Evolutionary conservation across 1,140 invertebrate species (phyloP), one percentile per base, ranked within the genome.

Genomic region (Drosophila littoralis): DNA sequence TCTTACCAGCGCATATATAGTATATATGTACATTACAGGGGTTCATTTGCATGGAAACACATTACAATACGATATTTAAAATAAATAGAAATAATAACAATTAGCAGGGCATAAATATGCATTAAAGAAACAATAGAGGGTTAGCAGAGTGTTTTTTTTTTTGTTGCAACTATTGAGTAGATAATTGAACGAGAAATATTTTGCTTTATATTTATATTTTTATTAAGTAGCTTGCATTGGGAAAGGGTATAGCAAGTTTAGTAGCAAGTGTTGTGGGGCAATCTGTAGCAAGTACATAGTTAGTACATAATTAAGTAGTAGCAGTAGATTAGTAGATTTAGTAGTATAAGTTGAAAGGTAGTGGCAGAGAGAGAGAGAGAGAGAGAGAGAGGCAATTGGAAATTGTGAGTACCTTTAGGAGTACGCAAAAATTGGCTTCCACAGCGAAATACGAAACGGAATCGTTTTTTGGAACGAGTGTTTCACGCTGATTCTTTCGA

Each of bases 351-450:
- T 38, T 63, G 32, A 82, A 38, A 81, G 58, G 63, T 79, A 71
- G 73, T 70, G 71, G 65, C 66, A 61, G 71, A 74, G 57, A 64
- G 60, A 58, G 66, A 72, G 71, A 72, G 66, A 72, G 71, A 71
- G 68, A 61, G 52, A 57, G 68, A 73, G 64, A 67, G 59, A 61
- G 68, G 76, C 83, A 76, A 79, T 42, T 78, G 75, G 48, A 69
- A 81, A 66, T 60, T 64, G 77, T 75, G 76, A 74, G 73, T 86
- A 86, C 82, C 82, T 86, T 88, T 65, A 69, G 71, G 61, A 67
- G 61, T 67, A 72, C 54, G 70, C 70, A 66, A 72, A 72, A 59
- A 13, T 67, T 32, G 40, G 64, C 70, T 60, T 68, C 70, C 54
- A 60, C 69, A 58, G 52, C 63, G 45, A 51, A 50, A 51, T 72